Conservation (phyloP, 2,797 vertebrate genomes). For the Hozukius guyotensis region DNA sequence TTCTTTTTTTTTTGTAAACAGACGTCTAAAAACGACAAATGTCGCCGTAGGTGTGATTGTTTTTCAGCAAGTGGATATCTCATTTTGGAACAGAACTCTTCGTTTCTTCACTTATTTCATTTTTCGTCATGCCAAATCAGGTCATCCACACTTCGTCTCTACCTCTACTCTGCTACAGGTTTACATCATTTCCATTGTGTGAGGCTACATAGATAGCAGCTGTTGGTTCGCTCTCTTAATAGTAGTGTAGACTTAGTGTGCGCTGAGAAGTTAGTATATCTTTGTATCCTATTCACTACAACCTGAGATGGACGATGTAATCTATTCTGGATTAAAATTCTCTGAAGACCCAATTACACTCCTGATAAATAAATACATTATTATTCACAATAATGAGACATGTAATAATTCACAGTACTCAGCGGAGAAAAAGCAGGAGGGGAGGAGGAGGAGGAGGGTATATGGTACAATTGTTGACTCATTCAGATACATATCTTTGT, state of each 20-base stretch:
- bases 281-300: constrained; percentile 54
- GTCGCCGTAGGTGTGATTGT: constrained; percentile 37
- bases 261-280: constrained; percentile 52
- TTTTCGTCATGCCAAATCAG: constrained; percentile 29
- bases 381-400: constrained; percentile 76
- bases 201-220: constrained; percentile 62
- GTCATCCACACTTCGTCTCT: constrained; percentile 48
- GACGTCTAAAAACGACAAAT: constrained; percentile 30
- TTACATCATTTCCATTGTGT: constrained; percentile 28
- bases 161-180: constrained; percentile 63
- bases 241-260: constrained; percentile 43
- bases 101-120: background rate
- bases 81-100: constrained; percentile 40
- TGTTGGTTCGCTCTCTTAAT: constrained; percentile 38
- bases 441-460: background rate
- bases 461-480: constrained; percentile 66
- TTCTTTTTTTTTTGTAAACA: constrained; percentile 35
- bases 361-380: constrained; percentile 76
- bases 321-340: constrained; percentile 59
- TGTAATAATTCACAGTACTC: constrained; percentile 79
- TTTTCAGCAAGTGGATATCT: constrained; percentile 49
- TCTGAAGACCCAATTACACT: constrained; percentile 60
- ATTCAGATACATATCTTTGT: constrained; percentile 69
- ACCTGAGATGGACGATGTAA: constrained; percentile 76
- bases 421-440: constrained; percentile 45